phyloP scores from a whole-genome alignment of 2,797 vertebrate genomes.

The Margarornis squamiger region DNA sequence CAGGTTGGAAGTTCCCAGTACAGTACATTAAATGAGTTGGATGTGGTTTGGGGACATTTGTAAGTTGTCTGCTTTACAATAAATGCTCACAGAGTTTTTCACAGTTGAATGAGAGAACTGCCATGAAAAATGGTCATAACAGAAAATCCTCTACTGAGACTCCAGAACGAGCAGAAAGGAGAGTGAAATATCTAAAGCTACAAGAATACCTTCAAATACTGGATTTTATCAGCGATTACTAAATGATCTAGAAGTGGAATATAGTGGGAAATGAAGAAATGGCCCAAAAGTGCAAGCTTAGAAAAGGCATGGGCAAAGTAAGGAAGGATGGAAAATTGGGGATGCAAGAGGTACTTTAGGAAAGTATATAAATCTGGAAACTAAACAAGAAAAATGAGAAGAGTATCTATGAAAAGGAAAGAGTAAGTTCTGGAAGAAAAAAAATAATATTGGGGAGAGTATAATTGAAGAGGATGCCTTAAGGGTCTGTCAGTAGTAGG shows the following conservation, averaged over 20 bases:
- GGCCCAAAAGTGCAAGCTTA: background rate
- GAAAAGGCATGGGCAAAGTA: background rate
- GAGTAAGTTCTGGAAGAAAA: background rate
- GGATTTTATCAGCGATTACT: background rate
- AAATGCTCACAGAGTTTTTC: background rate
- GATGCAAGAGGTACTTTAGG: background rate
- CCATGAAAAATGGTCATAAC: background rate
- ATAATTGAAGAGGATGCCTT: background rate
- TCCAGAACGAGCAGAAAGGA: background rate
- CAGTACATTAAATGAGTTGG: background rate
- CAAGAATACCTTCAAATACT: background rate
- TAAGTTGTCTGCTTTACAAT: background rate
- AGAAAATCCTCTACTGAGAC: background rate
- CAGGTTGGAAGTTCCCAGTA: background rate
- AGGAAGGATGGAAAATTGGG: background rate
- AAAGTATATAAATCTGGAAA: background rate
- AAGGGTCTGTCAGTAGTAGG: background rate
- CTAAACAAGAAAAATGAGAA: background rate
- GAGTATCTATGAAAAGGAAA: background rate
- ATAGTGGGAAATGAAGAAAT: background rate
- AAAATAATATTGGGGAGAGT: background rate
- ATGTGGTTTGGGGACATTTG: background rate
- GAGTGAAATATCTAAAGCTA: background rate
- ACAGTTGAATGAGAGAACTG: background rate
- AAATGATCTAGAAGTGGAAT: background rate